These are phyloP conservation scores for Planococcus citri DNA, from an alignment of 1,140 invertebrate genomes.

Conservation along the genomic window DNA sequence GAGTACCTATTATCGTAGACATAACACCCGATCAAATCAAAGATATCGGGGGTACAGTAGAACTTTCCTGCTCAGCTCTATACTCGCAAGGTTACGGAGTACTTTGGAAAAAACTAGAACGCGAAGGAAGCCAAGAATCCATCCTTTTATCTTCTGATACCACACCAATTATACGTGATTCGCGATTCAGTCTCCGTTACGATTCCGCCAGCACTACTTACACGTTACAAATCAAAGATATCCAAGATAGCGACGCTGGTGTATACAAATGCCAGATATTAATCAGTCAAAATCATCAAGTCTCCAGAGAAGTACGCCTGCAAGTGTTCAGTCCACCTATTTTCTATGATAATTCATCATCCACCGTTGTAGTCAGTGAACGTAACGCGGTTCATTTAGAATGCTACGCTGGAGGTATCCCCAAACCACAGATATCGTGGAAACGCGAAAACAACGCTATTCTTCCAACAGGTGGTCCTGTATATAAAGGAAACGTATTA, in stretches of 20 bases:
- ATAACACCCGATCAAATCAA: slow-evolving; percentile 83
- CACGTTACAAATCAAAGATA: slow-evolving; percentile 80
- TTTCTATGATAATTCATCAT: slow-evolving; percentile 82
- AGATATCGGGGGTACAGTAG: slow-evolving; percentile 77
- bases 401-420: slow-evolving; percentile 76
- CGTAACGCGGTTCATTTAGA: slow-evolving; percentile 63
- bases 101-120: slow-evolving; percentile 62
- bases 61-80: slow-evolving; percentile 77
- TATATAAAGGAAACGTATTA: slow-evolving; percentile 71
- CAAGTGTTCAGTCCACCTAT: slow-evolving; percentile 72
- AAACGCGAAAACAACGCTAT: slow-evolving; percentile 83
- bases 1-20: slow-evolving; percentile 79
- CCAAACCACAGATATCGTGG: slow-evolving; percentile 74
- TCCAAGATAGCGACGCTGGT: slow-evolving; percentile 77
- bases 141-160: slow-evolving; percentile 66
- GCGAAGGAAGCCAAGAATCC: slow-evolving; percentile 39
- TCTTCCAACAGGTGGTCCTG: slow-evolving; percentile 72
- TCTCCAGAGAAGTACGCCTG: slow-evolving; percentile 68
- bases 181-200: slow-evolving; percentile 68
- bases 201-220: slow-evolving; percentile 66
- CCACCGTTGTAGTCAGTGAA: slow-evolving; percentile 69
- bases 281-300: slow-evolving; percentile 59
- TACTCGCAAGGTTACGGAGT: slow-evolving; percentile 75
- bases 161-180: slow-evolving; percentile 70
- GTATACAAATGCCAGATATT: slow-evolving; percentile 77